Evolutionary conservation across 2,888 invertebrate species (phyloP).

Genomic region (Stramonita haemastoma): DNA sequence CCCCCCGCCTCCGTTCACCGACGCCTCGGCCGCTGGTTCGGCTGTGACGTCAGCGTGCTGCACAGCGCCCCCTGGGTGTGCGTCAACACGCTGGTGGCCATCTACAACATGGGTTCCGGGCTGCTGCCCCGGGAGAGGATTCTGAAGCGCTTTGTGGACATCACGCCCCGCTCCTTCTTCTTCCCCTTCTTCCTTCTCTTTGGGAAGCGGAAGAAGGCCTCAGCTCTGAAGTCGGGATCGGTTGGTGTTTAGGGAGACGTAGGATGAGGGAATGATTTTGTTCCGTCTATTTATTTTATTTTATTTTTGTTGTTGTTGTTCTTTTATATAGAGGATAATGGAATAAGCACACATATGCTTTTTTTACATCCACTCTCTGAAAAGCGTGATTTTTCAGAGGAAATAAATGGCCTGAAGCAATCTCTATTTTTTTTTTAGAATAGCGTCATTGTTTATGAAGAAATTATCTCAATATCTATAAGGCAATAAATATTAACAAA

Average conservation of each 20-base stretch:
- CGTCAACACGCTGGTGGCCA: conserved; percentile 30
- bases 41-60: neutral
- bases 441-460: too few species aligned
- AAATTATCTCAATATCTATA: too few species aligned
- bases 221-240: neutral
- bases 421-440: neutral
- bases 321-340: too few species aligned
- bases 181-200: conserved; percentile 5
- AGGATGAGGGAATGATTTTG: neutral
- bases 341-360: too few species aligned
- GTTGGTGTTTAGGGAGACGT: neutral
- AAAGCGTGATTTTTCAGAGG: too few species aligned
- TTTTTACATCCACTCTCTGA: too few species aligned
- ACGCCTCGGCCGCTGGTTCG: neutral
- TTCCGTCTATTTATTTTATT: neutral
- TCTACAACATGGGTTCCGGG: conserved; percentile 27
- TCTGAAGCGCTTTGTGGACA: conserved; percentile 26
- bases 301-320: too few species aligned
- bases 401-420: too few species aligned
- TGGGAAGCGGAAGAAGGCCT: neutral
- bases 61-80: conserved; percentile 34
- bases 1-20: neutral
- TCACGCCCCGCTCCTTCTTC: neutral
- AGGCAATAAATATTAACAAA: too few species aligned
- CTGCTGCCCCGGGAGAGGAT: conserved; percentile 5